Base-by-base conservation (phyloP, 2,888 invertebrate species). In the Epistrophe eligans region DNA sequence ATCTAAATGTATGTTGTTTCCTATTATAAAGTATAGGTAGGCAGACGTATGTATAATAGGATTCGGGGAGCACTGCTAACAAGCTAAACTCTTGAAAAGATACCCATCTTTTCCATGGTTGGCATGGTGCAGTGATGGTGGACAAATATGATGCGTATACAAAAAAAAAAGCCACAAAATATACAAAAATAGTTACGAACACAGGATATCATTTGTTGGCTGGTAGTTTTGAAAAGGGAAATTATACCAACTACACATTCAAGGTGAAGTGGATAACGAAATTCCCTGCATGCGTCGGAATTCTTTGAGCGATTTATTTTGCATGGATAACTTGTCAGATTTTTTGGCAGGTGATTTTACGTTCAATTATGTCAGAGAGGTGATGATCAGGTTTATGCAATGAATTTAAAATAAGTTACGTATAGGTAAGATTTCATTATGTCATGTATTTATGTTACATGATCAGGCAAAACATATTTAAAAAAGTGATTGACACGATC, bases 1-100 rank as follows among this genome's bases (percentile, higher is more conserved):
- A 87, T 87, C 87, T 87, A 76, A 87, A 83, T 83, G 71, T 38
- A 83, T 83, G 71, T 38, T 74, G 79, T 83, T 87, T 79, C 76
- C 66, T 60, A 82, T 52, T 62, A 79, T 64, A 74, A 38, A 55
- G 28, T 55, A n/a, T n/a, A 9, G 28, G 28, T 52, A 13, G 24
- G 13, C 35, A 10, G n/a, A 60, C 8, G 1, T 35, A 35, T 5
- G 5, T 17, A 19, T 40, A 13, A 15, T 62, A n/a, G 24, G 24
- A 64, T 28, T 57, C 64, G 24, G 62, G 82, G 55, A 72, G 74
- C 4, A 38, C 79, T 83, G 83, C 87, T 87, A 87, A 87, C 87
- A 83, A 87, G 87, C 83, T 50, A 58, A 77, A 67, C 83, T 52
- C 48, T 62, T 24, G 55, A 38, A 52, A 24, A 81, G 87, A 87